Percentiles rank a stretch among this genome's conserved stretches.
Conservation (phyloP, 2,113 vertebrate species). For the Triplophysa tibetana region DNA sequence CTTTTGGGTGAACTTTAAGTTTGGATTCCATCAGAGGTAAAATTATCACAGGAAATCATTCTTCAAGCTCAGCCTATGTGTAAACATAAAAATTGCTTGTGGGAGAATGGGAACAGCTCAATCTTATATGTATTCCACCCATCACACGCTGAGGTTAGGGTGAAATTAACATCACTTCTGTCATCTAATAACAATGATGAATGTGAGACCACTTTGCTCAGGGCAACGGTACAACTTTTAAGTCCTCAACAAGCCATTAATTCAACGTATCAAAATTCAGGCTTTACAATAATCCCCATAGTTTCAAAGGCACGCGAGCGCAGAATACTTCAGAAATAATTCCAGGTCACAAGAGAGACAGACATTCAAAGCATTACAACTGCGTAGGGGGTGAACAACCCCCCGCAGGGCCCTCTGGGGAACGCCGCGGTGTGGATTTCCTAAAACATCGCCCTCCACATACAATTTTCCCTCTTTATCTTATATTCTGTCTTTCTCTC, state of each 20-base stretch:
- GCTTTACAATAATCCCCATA: conserved; percentile 5
- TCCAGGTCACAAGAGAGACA: conserved; percentile 27
- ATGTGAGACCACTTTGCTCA: conserved; percentile 9
- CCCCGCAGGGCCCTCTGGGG: not conserved
- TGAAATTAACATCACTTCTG: conserved; percentile 26
- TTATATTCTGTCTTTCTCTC: not conserved
- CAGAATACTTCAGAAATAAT: conserved; percentile 14
- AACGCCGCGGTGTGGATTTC: conserved; percentile 6
- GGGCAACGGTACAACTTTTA: not conserved
- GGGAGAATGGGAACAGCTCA: conserved; percentile 18
- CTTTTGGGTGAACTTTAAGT: not conserved
- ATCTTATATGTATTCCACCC: conserved; percentile 2
- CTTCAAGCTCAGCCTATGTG: not conserved
- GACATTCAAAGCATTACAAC: not conserved
- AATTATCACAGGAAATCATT: not conserved
- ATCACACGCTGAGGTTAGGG: conserved; percentile 12
- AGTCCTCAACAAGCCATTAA: not conserved
- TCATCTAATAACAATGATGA: conserved; percentile 27
- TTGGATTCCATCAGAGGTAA: conserved; percentile 7
- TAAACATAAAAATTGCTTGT: not conserved
- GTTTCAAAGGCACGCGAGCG: conserved; percentile 3
- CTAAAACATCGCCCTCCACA: conserved; percentile 30
- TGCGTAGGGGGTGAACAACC: not conserved
- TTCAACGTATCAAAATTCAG: conserved; percentile 9
- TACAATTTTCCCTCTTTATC: not conserved